Evolutionary conservation across 2,888 invertebrate species (phyloP).

Genomic region (Thereva unica): DNA sequence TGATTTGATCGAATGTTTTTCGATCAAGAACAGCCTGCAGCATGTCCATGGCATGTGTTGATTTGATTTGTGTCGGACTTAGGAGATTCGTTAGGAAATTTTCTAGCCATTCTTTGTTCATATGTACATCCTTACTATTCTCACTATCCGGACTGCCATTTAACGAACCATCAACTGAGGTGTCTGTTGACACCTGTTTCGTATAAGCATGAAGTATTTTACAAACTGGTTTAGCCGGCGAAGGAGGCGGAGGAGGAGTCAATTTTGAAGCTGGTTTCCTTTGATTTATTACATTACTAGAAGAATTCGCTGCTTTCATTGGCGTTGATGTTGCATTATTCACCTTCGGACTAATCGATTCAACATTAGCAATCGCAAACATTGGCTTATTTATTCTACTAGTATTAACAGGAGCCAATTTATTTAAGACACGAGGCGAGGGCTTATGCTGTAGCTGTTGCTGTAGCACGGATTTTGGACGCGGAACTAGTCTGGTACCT

Average conservation of each 20-base stretch:
- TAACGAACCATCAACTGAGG: no score
- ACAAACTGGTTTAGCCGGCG: no score
- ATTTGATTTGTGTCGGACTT: conserved; percentile 44
- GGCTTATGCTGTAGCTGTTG: neutral
- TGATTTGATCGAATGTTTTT: conserved; percentile 1
- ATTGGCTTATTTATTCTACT: conserved; percentile 4
- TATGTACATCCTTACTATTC: neutral
- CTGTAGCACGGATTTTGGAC: no score
- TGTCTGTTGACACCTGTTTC: no score
- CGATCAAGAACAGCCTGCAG: conserved; percentile 5
- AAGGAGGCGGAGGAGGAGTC: no score
- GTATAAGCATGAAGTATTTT: no score
- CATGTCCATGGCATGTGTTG: neutral
- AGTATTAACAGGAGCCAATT: neutral
- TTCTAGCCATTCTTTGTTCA: conserved; percentile 45
- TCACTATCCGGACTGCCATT: neutral
- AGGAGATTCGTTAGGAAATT: conserved; percentile 47
- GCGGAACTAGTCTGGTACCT: neutral
- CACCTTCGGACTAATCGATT: conserved; percentile 9
- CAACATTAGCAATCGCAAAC: conserved; percentile 26
- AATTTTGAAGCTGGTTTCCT: neutral
- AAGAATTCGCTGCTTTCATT: neutral
- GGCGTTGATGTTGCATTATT: neutral
- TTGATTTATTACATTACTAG: neutral
- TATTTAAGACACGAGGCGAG: neutral